Conservation (phyloP, 2,797 vertebrate species). For the Pseudochirops corinnae region DNA sequence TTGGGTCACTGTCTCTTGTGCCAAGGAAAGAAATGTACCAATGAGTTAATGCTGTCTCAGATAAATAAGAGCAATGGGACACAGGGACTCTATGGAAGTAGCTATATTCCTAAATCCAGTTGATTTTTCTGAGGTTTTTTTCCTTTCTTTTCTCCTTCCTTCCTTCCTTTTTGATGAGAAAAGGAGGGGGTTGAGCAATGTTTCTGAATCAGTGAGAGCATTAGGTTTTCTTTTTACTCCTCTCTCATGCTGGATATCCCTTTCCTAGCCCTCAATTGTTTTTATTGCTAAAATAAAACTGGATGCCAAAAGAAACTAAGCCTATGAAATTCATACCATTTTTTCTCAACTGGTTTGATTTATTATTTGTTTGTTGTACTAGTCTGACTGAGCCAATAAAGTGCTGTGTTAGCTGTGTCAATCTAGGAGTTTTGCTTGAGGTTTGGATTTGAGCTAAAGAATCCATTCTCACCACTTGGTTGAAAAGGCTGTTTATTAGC, state of each 20-base stretch:
- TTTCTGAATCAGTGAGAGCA: neutral
- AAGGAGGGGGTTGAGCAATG: neutral
- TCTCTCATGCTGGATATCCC: neutral
- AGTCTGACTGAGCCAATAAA: conserved; percentile 53
- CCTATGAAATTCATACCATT: conserved; percentile 45
- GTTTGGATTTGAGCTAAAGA: neutral
- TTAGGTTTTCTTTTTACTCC: neutral
- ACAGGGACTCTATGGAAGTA: neutral
- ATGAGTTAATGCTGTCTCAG: neutral
- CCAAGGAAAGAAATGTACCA: neutral
- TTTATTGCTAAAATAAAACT: neutral
- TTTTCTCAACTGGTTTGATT: conserved; percentile 54
- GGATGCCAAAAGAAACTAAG: neutral
- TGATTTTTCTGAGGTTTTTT: neutral
- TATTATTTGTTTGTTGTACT: conserved; percentile 45
- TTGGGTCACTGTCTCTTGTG: neutral
- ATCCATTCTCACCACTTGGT: neutral
- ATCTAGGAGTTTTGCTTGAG: neutral
- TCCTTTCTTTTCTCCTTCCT: neutral
- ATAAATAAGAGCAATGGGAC: neutral
- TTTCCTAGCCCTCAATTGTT: neutral
- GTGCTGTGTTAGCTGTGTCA: neutral
- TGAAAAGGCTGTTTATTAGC: neutral
- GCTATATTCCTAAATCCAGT: neutral
- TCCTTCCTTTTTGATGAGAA: neutral